Conservation (phyloP, 2,797 vertebrate species). For the Microchirus variegatus region DNA sequence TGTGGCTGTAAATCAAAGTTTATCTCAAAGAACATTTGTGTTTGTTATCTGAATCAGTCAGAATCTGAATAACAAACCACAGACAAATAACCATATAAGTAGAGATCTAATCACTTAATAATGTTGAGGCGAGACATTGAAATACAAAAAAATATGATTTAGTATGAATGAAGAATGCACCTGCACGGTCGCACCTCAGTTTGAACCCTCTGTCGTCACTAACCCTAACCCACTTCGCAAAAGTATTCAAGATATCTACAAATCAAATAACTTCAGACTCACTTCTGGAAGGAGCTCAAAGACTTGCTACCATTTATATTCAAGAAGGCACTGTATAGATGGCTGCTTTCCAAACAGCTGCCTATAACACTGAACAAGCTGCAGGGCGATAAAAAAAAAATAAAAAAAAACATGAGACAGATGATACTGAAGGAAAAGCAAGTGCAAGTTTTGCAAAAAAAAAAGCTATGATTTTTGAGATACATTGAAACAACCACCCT, state of each 20-base stretch:
- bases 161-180: conserved; percentile 28
- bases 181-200: conserved; percentile 35
- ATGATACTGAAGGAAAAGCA: conserved; percentile 8
- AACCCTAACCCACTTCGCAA: conserved; percentile 26
- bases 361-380: conserved; percentile 53
- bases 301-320: conserved; percentile 44
- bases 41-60: not conserved
- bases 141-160: conserved; percentile 1
- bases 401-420: conserved; percentile 15
- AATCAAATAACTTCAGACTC: conserved; percentile 45
- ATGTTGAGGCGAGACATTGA: conserved; percentile 1
- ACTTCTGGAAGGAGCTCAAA: conserved; percentile 59
- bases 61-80: not conserved
- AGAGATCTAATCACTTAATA: not conserved
- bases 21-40: not conserved
- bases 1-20: no score
- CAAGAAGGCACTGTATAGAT: conserved; percentile 43
- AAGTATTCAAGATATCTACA: conserved; percentile 36
- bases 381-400: conserved; percentile 40
- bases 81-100: not conserved
- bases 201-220: conserved; percentile 33
- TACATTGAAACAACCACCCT: conserved; percentile 1
- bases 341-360: conserved; percentile 68
- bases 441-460: conserved; percentile 13
- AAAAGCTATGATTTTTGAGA: conserved; percentile 13